phyloP scores from a whole-genome alignment of 2,888 invertebrate species.

The Polydesmus complanatus region DNA sequence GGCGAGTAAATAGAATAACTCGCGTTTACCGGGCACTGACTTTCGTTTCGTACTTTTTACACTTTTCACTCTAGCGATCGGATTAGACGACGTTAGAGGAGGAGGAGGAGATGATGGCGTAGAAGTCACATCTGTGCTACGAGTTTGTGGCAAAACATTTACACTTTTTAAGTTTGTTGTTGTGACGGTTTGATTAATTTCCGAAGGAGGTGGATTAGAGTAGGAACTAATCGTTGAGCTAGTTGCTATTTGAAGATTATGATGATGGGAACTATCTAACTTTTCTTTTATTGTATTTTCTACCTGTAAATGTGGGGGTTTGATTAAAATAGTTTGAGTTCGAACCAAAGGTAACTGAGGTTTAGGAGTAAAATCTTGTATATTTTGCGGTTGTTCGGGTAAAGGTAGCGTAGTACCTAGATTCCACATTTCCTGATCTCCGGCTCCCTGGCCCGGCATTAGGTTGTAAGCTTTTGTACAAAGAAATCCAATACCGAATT shows the following conservation, averaged over 20 bases:
- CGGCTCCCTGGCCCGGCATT: not conserved
- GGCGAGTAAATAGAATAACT: conserved; percentile 1
- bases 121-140: not conserved
- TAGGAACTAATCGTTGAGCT: not conserved
- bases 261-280: no score
- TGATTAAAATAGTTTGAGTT: not conserved
- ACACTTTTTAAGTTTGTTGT: not conserved
- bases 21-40: not conserved
- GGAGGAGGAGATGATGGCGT: not conserved
- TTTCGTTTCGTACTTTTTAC: conserved; percentile 7
- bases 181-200: not conserved
- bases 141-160: not conserved
- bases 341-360: not conserved
- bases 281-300: no score
- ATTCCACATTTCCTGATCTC: not conserved
- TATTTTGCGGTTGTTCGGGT: not conserved
- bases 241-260: no score
- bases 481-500: not conserved
- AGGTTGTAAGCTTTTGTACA: not conserved
- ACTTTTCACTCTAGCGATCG: no score
- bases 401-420: not conserved
- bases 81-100: no score
- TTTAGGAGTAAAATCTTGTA: not conserved
- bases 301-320: no score
- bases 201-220: not conserved